phyloP scores from a whole-genome alignment of 92 coral and sea anemone genomes.

The Plumapathes pennacea region DNA sequence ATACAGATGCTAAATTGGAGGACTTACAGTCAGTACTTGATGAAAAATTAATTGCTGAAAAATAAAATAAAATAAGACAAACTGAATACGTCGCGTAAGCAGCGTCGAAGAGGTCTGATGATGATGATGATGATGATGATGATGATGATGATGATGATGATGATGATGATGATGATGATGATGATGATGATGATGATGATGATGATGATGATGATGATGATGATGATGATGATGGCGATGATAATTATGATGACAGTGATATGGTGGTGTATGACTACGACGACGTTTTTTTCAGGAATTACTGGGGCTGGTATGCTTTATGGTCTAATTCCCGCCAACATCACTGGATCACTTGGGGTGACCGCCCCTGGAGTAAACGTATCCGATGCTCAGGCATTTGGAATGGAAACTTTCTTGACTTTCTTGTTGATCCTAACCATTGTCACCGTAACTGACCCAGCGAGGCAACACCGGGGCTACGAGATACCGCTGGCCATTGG shows the following conservation, averaged over 20 bases:
- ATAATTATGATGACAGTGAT: neutral
- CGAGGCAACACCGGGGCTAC: constrained; percentile 64
- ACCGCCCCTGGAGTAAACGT: constrained; percentile 52
- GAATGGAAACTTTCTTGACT: constrained; percentile 76
- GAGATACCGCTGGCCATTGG: constrained; percentile 83
- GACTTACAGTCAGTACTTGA: too few relatives aligned
- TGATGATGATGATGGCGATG: neutral
- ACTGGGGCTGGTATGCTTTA: constrained; percentile 79
- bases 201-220: constrained; percentile 1
- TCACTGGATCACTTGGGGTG: constrained; percentile 65
- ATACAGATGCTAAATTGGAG: too few relatives aligned
- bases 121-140: constrained; percentile 2
- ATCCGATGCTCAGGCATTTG: constrained; percentile 67
- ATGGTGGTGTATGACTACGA: too few relatives aligned
- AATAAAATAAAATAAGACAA: too few relatives aligned
- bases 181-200: neutral
- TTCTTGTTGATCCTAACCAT: constrained; percentile 78
- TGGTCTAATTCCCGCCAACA: constrained; percentile 59
- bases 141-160: neutral
- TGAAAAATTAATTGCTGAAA: too few relatives aligned
- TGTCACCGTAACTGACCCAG: constrained; percentile 71
- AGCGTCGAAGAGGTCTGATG: too few relatives aligned
- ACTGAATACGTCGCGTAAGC: too few relatives aligned
- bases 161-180: neutral
- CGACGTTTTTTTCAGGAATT: constrained; percentile 68